Conservation (phyloP, 2,797 vertebrate genomes). For the Limnodromus scolopaceus region DNA sequence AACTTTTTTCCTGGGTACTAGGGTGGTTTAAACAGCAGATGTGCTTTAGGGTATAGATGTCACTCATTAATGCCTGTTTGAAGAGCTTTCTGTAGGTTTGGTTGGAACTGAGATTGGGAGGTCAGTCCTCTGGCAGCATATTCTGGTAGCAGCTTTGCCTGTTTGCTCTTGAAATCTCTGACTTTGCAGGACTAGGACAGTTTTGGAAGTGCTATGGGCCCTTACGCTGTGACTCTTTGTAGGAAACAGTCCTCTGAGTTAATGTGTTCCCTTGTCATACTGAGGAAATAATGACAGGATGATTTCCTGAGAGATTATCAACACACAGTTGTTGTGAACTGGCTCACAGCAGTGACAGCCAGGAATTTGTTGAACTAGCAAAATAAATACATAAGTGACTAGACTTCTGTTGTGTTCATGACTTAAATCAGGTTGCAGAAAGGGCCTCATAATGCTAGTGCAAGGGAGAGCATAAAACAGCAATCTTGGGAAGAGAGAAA, state of each 20-base stretch:
- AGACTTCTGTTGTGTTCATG: not conserved
- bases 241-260: not conserved
- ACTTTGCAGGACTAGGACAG: fast-evolving
- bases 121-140: not conserved
- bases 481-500: not conserved
- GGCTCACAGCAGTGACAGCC: not conserved
- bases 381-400: not conserved
- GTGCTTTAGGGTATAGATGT: not conserved
- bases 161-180: not conserved
- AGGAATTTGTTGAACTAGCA: not conserved
- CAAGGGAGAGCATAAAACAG: not conserved
- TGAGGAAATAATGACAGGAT: not conserved
- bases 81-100: not conserved
- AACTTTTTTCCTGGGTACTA: not conserved
- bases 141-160: not conserved
- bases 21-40: not conserved
- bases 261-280: not conserved
- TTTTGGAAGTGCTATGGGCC: not conserved
- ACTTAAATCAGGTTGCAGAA: not conserved
- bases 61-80: fast-evolving
- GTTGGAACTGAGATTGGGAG: not conserved
- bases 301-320: not conserved
- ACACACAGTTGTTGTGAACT: not conserved
- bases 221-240: not conserved
- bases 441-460: not conserved